Evolutionary conservation across 2,797 vertebrate genomes (phyloP).

Genomic region (Sebastolobus altivelis): DNA sequence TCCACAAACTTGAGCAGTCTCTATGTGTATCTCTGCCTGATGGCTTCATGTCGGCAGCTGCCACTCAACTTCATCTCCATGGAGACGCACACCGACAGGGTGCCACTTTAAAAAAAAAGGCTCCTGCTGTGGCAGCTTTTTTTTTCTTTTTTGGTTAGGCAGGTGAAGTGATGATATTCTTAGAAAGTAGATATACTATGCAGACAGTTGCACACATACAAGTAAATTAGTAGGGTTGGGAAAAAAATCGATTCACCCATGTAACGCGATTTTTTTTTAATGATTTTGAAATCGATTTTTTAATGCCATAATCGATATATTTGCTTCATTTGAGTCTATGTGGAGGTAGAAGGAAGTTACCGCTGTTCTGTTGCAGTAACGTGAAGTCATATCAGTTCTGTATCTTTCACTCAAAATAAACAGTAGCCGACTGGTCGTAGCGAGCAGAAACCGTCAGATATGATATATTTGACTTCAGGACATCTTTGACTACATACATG

Average conservation of each 20-base stretch:
- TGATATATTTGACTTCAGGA: too few species aligned
- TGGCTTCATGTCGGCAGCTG: constrained; percentile 34
- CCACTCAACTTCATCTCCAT: constrained; percentile 43
- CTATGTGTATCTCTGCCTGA: constrained; percentile 13
- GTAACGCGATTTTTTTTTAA: not conserved
- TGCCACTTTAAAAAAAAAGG: constrained; percentile 3
- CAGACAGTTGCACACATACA: not conserved
- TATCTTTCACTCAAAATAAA: not conserved
- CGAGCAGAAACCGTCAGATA: too few species aligned
- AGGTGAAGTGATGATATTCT: not conserved
- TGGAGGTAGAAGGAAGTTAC: too few species aligned
- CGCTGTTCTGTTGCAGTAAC: too few species aligned
- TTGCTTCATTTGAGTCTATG: too few species aligned
- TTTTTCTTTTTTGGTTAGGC: not conserved
- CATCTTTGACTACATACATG: too few species aligned
- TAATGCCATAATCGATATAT: too few species aligned
- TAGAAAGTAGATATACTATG: not conserved
- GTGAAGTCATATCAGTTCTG: too few species aligned
- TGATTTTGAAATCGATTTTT: too few species aligned
- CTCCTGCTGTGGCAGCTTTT: constrained; percentile 22
- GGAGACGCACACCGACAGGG: constrained; percentile 12
- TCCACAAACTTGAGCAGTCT: constrained; percentile 35
- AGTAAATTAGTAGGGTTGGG: not conserved
- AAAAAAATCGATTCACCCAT: too few species aligned
- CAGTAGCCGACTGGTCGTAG: too few species aligned